These are phyloP conservation scores for Sinelater perroti DNA, from an alignment of 2,888 invertebrate species.

Conservation along the genomic window DNA sequence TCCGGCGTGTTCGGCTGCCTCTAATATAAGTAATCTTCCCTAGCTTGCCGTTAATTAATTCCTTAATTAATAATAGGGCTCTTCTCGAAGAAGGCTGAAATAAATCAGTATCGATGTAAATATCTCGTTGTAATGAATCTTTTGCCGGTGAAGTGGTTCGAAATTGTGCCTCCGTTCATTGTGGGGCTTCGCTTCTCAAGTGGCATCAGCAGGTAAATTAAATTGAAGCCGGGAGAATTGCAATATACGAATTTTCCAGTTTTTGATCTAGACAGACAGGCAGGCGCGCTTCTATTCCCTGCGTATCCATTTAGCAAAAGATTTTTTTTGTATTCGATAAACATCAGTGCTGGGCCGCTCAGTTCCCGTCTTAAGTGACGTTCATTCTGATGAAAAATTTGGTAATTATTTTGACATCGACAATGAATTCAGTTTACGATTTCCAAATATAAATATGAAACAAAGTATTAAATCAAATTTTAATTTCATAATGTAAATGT, in stretches of 20 bases:
- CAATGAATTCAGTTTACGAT: too few species aligned
- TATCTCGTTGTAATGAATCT: conserved; percentile 34
- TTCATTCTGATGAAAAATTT: too few species aligned
- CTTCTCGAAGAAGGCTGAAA: conserved; percentile 17
- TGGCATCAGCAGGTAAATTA: conserved; percentile 46
- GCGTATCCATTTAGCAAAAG: conserved; percentile 46
- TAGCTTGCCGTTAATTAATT: conserved; percentile 22
- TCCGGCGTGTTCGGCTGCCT: background rate
- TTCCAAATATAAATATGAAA: too few species aligned
- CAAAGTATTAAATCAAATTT: too few species aligned
- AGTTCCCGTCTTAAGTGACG: too few species aligned
- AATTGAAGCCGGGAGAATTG: conserved; percentile 46
- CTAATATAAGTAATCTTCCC: conserved; percentile 6
- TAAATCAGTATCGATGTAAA: conserved; percentile 36
- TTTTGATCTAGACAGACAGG: conserved; percentile 39
- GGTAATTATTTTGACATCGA: too few species aligned
- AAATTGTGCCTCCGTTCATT: conserved; percentile 39
- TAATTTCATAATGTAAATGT: too few species aligned
- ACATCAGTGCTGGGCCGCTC: conserved; percentile 46
- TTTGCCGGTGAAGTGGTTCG: conserved; percentile 35
- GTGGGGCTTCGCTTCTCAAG: conserved; percentile 39
- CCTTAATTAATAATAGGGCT: conserved; percentile 25
- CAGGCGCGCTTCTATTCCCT: conserved; percentile 42
- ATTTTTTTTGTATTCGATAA: conserved; percentile 47
- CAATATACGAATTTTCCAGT: conserved; percentile 40